Conservation (phyloP, 2,888 invertebrate species). For the Zele albiditarsus region DNA sequence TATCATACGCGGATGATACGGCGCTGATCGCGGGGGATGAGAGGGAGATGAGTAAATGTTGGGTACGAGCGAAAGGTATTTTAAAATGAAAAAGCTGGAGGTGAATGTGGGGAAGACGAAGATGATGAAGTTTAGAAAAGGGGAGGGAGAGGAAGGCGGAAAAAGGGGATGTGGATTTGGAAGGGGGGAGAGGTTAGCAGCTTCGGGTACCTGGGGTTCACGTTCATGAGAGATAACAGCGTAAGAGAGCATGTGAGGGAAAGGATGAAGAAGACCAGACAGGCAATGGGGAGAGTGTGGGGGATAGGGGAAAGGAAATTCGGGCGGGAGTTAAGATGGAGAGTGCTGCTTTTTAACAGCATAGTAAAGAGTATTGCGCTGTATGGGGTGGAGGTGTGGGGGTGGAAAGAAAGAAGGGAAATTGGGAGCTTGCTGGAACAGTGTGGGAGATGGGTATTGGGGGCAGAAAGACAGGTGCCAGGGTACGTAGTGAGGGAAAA, state of each 20-base stretch:
- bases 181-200: background rate
- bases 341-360: slow-evolving; percentile 33
- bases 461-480: slow-evolving; percentile 20
- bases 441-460: slow-evolving; percentile 29
- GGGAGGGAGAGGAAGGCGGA: slow-evolving; percentile 10
- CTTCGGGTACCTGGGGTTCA: slow-evolving; percentile 38
- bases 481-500: slow-evolving; percentile 37
- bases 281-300: slow-evolving; percentile 32
- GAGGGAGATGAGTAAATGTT: slow-evolving; percentile 25
- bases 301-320: slow-evolving; percentile 38
- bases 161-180: background rate
- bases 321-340: slow-evolving; percentile 35
- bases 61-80: slow-evolving; percentile 21
- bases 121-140: slow-evolving; percentile 33
- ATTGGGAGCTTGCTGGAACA: slow-evolving; percentile 26
- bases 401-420: slow-evolving; percentile 28
- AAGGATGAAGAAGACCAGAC: slow-evolving; percentile 28
- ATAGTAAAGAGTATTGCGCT: slow-evolving; percentile 35
- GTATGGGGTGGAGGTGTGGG: slow-evolving; percentile 47
- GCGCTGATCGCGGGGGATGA: slow-evolving; percentile 18
- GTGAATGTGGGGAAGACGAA: slow-evolving; percentile 29
- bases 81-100: slow-evolving; percentile 26
- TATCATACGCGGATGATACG: slow-evolving; percentile 18
- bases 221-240: slow-evolving; percentile 28
- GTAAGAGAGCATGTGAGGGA: slow-evolving; percentile 25